These are phyloP conservation scores for Pao palembangensis DNA, from an alignment of 2,113 vertebrate genomes.

Conservation along the genomic window DNA sequence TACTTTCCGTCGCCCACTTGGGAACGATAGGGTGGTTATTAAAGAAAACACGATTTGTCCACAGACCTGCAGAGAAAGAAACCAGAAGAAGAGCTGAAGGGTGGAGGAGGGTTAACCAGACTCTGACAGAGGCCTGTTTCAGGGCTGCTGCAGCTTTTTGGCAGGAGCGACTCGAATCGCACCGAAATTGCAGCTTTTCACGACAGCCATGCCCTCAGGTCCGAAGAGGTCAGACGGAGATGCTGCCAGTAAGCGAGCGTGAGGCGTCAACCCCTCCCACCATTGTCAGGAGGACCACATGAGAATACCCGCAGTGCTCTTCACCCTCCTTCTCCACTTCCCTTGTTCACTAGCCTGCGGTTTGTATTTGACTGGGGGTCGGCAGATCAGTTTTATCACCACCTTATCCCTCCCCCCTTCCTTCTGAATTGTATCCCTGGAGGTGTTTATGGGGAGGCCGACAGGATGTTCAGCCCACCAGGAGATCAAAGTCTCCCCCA, in stretches of 20 bases:
- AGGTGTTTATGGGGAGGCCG: conserved; percentile 76
- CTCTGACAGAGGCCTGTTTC: conserved; percentile 36
- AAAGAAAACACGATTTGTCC: conserved; percentile 15
- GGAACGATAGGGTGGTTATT: conserved; percentile 37
- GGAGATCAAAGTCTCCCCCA: conserved; percentile 74
- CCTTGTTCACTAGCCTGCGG: conserved; percentile 39
- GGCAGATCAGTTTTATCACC: conserved; percentile 59
- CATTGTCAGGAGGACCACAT: conserved; percentile 59
- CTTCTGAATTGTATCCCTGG: conserved; percentile 65
- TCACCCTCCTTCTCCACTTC: conserved; percentile 36
- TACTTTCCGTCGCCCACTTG: conserved; percentile 2
- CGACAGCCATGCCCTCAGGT: conserved; percentile 34
- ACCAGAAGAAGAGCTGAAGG: not conserved
- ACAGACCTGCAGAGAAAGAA: conserved; percentile 9
- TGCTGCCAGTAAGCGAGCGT: conserved; percentile 47
- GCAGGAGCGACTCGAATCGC: conserved; percentile 60
- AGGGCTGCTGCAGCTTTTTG: conserved; percentile 55
- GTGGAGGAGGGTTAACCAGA: not conserved
- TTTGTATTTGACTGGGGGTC: conserved; percentile 54
- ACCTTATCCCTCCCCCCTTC: conserved; percentile 25
- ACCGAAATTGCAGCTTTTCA: conserved; percentile 44
- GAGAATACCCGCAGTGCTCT: conserved; percentile 27
- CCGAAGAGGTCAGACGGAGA: conserved; percentile 48
- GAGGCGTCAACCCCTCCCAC: conserved; percentile 71
- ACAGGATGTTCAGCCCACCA: conserved; percentile 77